Percentiles rank a stretch among this genome's conserved stretches.
Conservation (phyloP, 2,113 vertebrate species). For the Xiphias gladius region DNA sequence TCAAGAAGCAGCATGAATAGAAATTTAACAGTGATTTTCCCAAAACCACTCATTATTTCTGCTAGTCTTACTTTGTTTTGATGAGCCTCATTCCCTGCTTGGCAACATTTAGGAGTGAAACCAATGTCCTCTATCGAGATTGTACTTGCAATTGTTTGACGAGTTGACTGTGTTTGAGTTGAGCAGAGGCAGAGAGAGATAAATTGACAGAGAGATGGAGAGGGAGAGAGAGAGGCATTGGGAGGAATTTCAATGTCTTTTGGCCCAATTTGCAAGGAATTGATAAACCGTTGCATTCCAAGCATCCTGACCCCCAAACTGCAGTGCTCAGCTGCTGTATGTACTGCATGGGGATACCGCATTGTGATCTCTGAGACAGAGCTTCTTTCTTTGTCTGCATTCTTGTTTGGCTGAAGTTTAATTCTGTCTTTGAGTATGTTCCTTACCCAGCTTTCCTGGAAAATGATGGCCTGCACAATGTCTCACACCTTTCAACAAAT, state of each 20-base stretch:
- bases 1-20: slow-evolving; percentile 50
- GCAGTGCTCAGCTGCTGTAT: slow-evolving; percentile 71
- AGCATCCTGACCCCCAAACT: slow-evolving; percentile 70
- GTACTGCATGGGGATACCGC: slow-evolving; percentile 58
- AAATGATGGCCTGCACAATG: slow-evolving; percentile 34
- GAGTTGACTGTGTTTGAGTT: slow-evolving; percentile 26
- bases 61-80: slow-evolving; percentile 16
- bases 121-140: slow-evolving; percentile 25
- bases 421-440: slow-evolving; percentile 24
- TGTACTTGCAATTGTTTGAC: slow-evolving; percentile 36
- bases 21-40: slow-evolving; percentile 25
- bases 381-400: slow-evolving; percentile 35
- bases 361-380: slow-evolving; percentile 49
- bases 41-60: slow-evolving; percentile 23
- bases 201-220: slow-evolving; percentile 38
- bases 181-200: slow-evolving; percentile 29
- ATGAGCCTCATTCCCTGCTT: slow-evolving; percentile 16
- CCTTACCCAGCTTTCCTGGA: slow-evolving; percentile 27
- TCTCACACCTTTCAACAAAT: slow-evolving; percentile 43
- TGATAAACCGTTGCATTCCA: slow-evolving; percentile 71
- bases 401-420: slow-evolving; percentile 43
- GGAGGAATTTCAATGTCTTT: slow-evolving; percentile 76
- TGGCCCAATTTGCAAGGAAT: slow-evolving; percentile 77
- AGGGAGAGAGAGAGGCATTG: slow-evolving; percentile 18
- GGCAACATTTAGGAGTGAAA: slow-evolving; percentile 34